Conservation (phyloP, 2,113 vertebrate species). For the Piprites chloris region DNA sequence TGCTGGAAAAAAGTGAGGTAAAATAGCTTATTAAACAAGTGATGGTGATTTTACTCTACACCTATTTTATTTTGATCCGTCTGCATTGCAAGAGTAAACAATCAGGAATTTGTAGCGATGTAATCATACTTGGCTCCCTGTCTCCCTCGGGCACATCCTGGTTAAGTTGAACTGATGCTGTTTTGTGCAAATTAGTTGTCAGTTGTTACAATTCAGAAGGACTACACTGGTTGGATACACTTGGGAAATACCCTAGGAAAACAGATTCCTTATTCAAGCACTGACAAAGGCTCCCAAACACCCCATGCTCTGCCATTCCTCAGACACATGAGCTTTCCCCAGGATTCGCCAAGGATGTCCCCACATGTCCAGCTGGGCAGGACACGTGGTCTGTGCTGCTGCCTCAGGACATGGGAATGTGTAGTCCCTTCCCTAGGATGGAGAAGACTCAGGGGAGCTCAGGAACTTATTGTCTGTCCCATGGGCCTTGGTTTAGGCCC, state of each 20-base stretch:
- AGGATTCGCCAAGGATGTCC: background rate
- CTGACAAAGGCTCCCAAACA: background rate
- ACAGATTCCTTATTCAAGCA: background rate
- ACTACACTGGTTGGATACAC: background rate
- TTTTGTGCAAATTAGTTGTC: background rate
- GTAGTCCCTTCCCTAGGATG: background rate
- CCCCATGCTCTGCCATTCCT: background rate
- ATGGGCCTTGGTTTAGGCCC: background rate
- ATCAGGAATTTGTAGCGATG: background rate
- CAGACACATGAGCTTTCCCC: background rate
- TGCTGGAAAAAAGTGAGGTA: background rate
- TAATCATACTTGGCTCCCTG: background rate
- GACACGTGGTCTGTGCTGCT: accelerated
- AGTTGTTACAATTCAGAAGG: background rate
- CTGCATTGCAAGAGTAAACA: background rate
- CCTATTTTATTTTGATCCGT: background rate
- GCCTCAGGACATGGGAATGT: accelerated
- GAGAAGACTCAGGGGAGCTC: background rate
- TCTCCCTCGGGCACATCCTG: background rate
- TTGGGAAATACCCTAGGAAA: background rate
- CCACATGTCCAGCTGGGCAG: background rate
- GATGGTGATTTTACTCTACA: background rate
- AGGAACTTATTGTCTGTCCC: background rate
- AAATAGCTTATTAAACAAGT: background rate
- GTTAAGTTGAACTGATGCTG: background rate